Base-by-base conservation (phyloP, 92 coral and sea anemone species). In the Montipora capitata region DNA sequence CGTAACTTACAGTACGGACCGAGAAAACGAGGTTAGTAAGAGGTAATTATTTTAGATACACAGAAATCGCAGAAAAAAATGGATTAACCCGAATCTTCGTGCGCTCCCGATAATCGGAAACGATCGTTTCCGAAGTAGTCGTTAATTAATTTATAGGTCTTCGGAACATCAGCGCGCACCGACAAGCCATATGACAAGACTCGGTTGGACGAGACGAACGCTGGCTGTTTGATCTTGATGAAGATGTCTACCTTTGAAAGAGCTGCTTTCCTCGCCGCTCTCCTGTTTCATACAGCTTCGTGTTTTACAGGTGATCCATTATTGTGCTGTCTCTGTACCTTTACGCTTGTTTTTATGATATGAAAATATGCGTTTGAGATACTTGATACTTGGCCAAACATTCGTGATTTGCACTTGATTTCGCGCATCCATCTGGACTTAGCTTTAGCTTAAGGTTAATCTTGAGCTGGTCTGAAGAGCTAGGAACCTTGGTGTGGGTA, bases 221-320 rank as follows among this genome's bases (percentile, higher is more conserved):
- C 54, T 17, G 39, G 13, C 4, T 17, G 6, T 10, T 27, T 27
- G 35, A 27, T 27, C 35, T 27, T 27, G 35, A 63, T 35, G 5
- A 68, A 51, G 76, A 83, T 83, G 87, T 35, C 17, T 58, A 7
- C 62, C 16, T 72, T 44, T 18, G 48, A 20, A 16, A 27, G 44
- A 41, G 79, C 38, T 78, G 75, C 41, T 72, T 72, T 83, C n/a
- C 0, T 72, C 27, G 27, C 72, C 48, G 45, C 79, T 59, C 27
- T 61, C 20, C 72, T 83, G 1, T 73, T 58, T 72, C 72, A 72
- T 44, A 68, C 59, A 69, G 70, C 87, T 14, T 72, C 63, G 41
- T 58, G 35, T 59, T 27, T 52, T 61, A 41, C 51, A 58, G 87
- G 87, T 83, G 71, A 72, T 57, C 44, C 17, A 49, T 52, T 13